Percentiles rank a stretch among this genome's conserved stretches.
Conservation (phyloP, 1,140 invertebrate species). For the Cheumatopsyche charites region DNA sequence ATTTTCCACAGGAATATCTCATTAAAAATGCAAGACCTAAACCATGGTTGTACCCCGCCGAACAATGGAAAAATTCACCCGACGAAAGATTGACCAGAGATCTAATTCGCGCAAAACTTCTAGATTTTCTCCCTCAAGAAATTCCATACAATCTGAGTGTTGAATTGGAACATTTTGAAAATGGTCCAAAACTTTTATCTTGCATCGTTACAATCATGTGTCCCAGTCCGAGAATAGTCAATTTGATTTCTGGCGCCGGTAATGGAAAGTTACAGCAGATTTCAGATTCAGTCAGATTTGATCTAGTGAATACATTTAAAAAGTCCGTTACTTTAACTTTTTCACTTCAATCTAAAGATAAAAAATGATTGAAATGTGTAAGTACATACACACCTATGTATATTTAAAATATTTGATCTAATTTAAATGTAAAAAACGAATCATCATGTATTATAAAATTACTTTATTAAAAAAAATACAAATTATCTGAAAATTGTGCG, state of each 20-base stretch:
- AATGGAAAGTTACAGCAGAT: conserved; percentile 73
- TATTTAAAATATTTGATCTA: no score
- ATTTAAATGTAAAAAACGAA: background rate
- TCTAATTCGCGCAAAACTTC: conserved; percentile 76
- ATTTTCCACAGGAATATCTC: conserved; percentile 73
- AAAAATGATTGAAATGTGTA: background rate
- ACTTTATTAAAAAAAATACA: background rate
- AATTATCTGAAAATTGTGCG: background rate
- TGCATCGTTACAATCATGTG: conserved; percentile 69
- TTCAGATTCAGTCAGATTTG: conserved; percentile 61
- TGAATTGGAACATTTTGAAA: conserved; percentile 71
- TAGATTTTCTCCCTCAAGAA: conserved; percentile 81
- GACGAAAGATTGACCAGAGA: conserved; percentile 71
- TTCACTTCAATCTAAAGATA: conserved; percentile 40
- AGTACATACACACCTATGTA: background rate
- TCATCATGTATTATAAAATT: background rate
- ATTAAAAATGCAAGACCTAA: conserved; percentile 66
- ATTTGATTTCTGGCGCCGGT: conserved; percentile 67
- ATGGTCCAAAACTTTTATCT: conserved; percentile 65
- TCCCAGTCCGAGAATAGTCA: conserved; percentile 65
- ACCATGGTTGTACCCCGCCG: conserved; percentile 70
- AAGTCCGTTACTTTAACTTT: conserved; percentile 52
- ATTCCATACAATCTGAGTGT: conserved; percentile 79
- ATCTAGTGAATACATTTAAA: conserved; percentile 50
- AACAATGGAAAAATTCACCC: conserved; percentile 73